Evolutionary conservation across 2,888 invertebrate species (phyloP), one percentile per base, ranked within the genome.

Genomic region (Dysmachus trigonus): DNA sequence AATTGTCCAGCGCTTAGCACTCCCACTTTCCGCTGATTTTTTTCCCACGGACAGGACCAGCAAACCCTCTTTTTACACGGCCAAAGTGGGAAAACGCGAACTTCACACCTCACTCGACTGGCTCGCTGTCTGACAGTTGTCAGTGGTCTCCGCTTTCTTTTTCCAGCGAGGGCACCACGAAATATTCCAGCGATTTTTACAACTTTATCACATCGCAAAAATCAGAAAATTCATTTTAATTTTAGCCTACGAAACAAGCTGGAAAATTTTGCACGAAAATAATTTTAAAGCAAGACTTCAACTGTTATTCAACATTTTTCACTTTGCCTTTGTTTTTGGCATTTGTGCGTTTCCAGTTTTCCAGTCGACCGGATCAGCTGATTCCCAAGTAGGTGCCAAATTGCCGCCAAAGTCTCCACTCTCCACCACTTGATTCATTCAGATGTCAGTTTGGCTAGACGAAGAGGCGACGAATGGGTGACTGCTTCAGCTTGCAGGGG

Each of bases 1-100:
- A 27, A 10, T 15, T 72, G 33, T 62, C 27, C 35, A 31, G 33
- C 27, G 10, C 8, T 33, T 30, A 72, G 38, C 35, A 83, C 38
- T 72, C 72, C 72, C 83, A 71, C 83, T 83, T 83, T 81, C 72
- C 71, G 27, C 41, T 83, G 18, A 72, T 83, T 83, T 35, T 72
- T 83, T 83, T 72, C 38, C 72, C 41, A 41, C 35, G 33, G 38
- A 30, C 27, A 72, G 41, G 72, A 77, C 33, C 30, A 81, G n/a
- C 38, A 83, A 30, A 82, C 22, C 18, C 35, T 30, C 62, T 53
- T 83, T 83, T 72, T n/a, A n/a, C 83, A 83, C 83, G 38, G 31
- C 72, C 30, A 41, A 27, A 41, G 41, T 71, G 41, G 72, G 41
- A 72, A 72, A 38, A 83, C 38, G 62, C 38, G 72, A 81, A 81